Base-by-base conservation (phyloP, 2,888 invertebrate species). In the Byasa hedistus region DNA sequence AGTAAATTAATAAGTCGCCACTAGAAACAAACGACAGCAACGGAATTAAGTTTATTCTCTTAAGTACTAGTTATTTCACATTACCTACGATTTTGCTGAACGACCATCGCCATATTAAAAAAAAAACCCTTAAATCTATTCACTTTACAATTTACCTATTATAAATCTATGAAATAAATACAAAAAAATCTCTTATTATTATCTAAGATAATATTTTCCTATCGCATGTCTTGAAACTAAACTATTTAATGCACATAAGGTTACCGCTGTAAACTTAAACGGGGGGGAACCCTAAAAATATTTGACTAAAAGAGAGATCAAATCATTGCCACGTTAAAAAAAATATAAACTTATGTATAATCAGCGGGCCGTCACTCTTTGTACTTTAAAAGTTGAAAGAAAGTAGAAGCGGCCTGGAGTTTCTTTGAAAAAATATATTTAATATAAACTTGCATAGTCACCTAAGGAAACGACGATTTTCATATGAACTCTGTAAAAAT, bases 261-360 rank as follows among this genome's bases (percentile, higher is more conserved):
- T 83, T 83, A 83, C 79, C 80, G 76, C 80, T 79, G 80, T 75
- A 73, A 74, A 77, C 75, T 72, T 73, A 78, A 82, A 68, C 68
- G 68, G 70, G 84, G 87, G 82, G 82, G 84, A 83, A 79, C 85
- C 88, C 89, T 90, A 84, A 92, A 92, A 89, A 93, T 93, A 93
- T 93, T 93, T 94, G 94, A 94, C 94, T 94, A 94, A 94, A 93
- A 93, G 92, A 94, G 94, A 94, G 94, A 94, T 94, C 94, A 94
- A 94, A 94, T 93, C 93, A 93, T 93, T 94, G 94, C 93, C 93
- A 93, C 93, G 89, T 92, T 56, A 66, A 87, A 82, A 83, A 83
- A 82, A 83, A 85, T 83, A 81, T 83, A 81, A 81, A 70, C 70
- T 69, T 69, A 81, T 82, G 79, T 78, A 79, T 79, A 79, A 80